Evolutionary conservation across 2,888 invertebrate species (phyloP), one percentile per base, ranked within the genome.

Genomic region (Platynereis dumerilii): DNA sequence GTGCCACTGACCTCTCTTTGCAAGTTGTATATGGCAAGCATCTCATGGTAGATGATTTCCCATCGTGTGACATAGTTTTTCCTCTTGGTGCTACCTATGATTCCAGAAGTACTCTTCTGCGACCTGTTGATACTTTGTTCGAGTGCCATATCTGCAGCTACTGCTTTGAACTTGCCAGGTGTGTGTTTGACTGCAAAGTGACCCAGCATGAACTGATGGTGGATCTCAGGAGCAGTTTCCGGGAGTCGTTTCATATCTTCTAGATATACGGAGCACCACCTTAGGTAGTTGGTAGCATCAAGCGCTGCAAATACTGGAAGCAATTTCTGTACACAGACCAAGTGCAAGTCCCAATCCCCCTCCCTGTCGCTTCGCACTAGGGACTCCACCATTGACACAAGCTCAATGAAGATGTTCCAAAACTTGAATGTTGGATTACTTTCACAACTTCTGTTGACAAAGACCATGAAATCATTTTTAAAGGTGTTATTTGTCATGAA

Each of bases 51-150:
- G 2, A 39, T 48, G 20, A 58, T 5, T 22, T 58, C 58, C 42
- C 58, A 58, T 44, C 5, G 29, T 45, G 58, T 44, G 24, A 58
- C 58, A 22, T 15, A 58, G 10, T 58, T 53, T 28, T 58, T 58
- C 58, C 42, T 58, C 45, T 44, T 39, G 5, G 58, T 7, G 42
- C 22, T 58, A 7, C 53, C 58, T 44, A 58, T 58, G n/a, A 58
- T 58, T 15, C 58, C 58, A 39, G 58, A 2, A 22, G 58, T 3
- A 58, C 58, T 58, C n/a, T 58, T 58, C 45, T 58, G 58, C 7
- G 58, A 58, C 10, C 58, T 53, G 42, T 58, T 58, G 39, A 58
- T 58, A 44, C 42, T 58, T 45, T 58, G 58, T 34, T 58, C 58
- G 2, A 58, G n/a, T 20, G 58, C 58, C 52, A 58, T 58, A 39